Evolutionary conservation across 37 sponge, comb jelly and placozoan genomes (phyloP).

Genomic region (Petrosia ficiformis): DNA sequence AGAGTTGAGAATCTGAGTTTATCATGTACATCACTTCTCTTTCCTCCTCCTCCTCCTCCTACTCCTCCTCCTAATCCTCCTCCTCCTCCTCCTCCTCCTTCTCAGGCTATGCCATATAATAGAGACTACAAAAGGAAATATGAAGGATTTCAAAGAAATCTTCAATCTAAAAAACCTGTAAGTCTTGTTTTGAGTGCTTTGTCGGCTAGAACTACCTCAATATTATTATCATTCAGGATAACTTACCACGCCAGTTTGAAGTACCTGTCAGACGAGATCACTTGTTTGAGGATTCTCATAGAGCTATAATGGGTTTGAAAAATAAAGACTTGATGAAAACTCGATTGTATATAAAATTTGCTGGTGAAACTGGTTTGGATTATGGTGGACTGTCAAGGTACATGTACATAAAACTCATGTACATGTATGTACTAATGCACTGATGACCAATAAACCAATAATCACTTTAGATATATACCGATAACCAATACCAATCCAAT

Average conservation of each 20-base stretch:
- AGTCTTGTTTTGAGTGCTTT: slow-evolving; percentile 18
- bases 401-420: neutral
- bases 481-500: too few species aligned
- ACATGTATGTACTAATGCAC: neutral
- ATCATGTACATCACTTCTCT: neutral
- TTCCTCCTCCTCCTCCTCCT: too few species aligned
- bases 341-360: slow-evolving; percentile 82
- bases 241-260: slow-evolving; percentile 71
- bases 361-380: slow-evolving; percentile 90
- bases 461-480: neutral
- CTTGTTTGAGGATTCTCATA: slow-evolving; percentile 83
- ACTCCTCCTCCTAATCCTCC: too few species aligned
- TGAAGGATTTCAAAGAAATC: slow-evolving; percentile 64
- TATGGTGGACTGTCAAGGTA: slow-evolving; percentile 91
- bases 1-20: neutral
- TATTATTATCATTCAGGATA: slow-evolving; percentile 13
- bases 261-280: slow-evolving; percentile 71
- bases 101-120: slow-evolving; percentile 72
- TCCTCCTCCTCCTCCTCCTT: too few species aligned
- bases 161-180: slow-evolving; percentile 68
- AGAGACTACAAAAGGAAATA: slow-evolving; percentile 89
- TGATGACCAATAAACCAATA: neutral
- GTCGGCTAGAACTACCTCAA: neutral
- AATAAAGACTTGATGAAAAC: slow-evolving; percentile 42
- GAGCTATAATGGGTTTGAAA: slow-evolving; percentile 68